Evolutionary conservation across 2,888 invertebrate species (phyloP).

Genomic region (Chymomyza procnemis): DNA sequence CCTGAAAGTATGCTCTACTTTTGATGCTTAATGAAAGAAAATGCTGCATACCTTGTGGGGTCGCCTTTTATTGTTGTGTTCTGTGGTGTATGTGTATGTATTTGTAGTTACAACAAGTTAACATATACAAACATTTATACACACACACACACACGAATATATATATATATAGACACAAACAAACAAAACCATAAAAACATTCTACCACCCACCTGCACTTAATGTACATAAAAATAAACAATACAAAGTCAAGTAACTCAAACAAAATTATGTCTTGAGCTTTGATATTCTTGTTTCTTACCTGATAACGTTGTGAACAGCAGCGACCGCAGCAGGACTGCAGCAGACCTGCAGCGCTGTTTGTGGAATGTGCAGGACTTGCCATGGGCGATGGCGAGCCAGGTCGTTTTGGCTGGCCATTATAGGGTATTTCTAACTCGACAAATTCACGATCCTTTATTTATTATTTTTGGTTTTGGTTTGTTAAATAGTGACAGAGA

Average conservation of each 20-base stretch:
- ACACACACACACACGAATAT: conserved; percentile 39
- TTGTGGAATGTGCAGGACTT: conserved; percentile 91
- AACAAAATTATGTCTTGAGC: neutral
- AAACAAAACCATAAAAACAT: conserved; percentile 13
- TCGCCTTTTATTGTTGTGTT: conserved; percentile 7
- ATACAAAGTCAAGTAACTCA: conserved; percentile 6
- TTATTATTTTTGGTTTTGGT: conserved; percentile 29
- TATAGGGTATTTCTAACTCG: conserved; percentile 95
- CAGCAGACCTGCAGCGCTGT: conserved; percentile 84
- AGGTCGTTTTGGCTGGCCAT: conserved; percentile 94
- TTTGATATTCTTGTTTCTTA: conserved; percentile 67
- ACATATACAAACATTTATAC: conserved; percentile 33
- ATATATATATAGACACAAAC: conserved; percentile 27
- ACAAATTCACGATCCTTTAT: conserved; percentile 97
- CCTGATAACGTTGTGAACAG: conserved; percentile 93
- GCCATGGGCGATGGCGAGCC: conserved; percentile 92
- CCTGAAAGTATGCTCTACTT: neutral
- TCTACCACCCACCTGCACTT: conserved; percentile 43
- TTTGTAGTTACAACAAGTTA: conserved; percentile 10
- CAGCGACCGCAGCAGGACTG: conserved; percentile 91
- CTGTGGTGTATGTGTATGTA: neutral
- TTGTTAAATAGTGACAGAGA: conserved; percentile 36
- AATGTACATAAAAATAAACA: conserved; percentile 10
- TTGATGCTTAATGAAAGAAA: neutral
- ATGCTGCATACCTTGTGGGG: conserved; percentile 13